A percentile compares a stretch with the other conserved stretches of the same genome.
Conservation (phyloP, 2,113 vertebrate genomes). For the Mungos mungo region DNA sequence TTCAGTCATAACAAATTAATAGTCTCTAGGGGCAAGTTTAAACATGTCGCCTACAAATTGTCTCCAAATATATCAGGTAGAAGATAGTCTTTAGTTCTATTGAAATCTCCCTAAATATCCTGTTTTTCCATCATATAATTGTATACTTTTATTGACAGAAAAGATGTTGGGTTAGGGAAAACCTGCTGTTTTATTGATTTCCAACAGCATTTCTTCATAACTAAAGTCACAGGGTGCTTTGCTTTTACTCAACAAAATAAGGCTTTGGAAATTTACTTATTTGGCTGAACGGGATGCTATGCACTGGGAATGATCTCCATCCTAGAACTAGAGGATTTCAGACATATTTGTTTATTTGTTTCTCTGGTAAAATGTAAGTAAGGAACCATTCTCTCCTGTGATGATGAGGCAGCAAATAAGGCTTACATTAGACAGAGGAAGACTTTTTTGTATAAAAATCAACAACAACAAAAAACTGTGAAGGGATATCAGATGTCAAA, state of each 20-base stretch:
- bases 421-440: background rate
- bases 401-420: background rate
- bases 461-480: background rate
- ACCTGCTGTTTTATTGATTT: slow-evolving; percentile 72
- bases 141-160: slow-evolving; percentile 71
- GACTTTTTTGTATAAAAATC: background rate
- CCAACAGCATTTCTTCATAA: slow-evolving; percentile 55
- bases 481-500: background rate
- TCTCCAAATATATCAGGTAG: slow-evolving; percentile 50
- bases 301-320: slow-evolving; percentile 34
- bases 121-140: slow-evolving; percentile 63
- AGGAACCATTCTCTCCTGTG: background rate
- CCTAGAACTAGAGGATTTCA: background rate
- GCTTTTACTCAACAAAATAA: slow-evolving; percentile 64
- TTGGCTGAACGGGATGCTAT: slow-evolving; percentile 42
- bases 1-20: slow-evolving; percentile 56
- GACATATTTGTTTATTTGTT: background rate
- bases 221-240: slow-evolving; percentile 44
- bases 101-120: slow-evolving; percentile 68
- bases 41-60: slow-evolving; percentile 34
- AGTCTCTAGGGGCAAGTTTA: background rate
- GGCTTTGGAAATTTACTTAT: slow-evolving; percentile 63
- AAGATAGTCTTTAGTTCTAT: slow-evolving; percentile 37
- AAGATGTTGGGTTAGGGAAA: slow-evolving; percentile 60
- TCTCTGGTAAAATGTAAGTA: background rate